Base-by-base conservation (phyloP, 2,888 invertebrate genomes). In the Tetanocera ferruginea region DNA sequence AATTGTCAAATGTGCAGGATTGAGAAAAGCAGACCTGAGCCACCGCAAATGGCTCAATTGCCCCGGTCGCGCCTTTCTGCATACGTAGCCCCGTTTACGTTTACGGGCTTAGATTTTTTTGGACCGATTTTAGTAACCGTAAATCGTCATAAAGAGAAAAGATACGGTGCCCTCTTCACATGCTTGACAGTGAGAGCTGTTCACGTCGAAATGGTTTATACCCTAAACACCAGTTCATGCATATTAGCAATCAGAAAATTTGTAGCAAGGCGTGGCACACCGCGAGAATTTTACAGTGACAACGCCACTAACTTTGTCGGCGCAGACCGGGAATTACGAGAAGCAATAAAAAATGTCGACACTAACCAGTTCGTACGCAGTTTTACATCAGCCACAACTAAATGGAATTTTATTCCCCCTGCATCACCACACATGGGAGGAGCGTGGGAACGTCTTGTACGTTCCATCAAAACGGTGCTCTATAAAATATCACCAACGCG, bases 251-350 rank as follows among this genome's bases (percentile, higher is more conserved):
- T 25, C 64, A 76, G 51, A 76, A 43, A 23, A 71, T 64, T 3
- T 71, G 70, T 23, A 70, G 62, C 31, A 55, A 69, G n/a, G n/a
- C n/a, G n/a, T n/a, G 69, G n/a, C 34, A 60, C 57, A 43, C 23
- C 69, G 55, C 52, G 64, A 55, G 57, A 57, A 57, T 17, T 57
- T 17, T 57, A 11, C n/a, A 57, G 57, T n/a, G 57, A 49, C 49
- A 49, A 78, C 19, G 71, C 71, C 2, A 76, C 76, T 14, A 78
- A 78, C 31, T 76, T 79, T 28, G 43, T 76, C 23, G 75, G 76
- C 2, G 66, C 78, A 4, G 76, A 75, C 25, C 34, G 75, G n/a
- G 76, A 78, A 34, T 23, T 74, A 28, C 51, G 74, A 14, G 69
- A 78, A 19, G 62, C 70, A 9, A 2, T 78, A 1, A n/a, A 1